Percentiles rank a stretch among this genome's conserved stretches.
phyloP scores from a whole-genome alignment of 1,140 invertebrate species.

The Atta texana region DNA sequence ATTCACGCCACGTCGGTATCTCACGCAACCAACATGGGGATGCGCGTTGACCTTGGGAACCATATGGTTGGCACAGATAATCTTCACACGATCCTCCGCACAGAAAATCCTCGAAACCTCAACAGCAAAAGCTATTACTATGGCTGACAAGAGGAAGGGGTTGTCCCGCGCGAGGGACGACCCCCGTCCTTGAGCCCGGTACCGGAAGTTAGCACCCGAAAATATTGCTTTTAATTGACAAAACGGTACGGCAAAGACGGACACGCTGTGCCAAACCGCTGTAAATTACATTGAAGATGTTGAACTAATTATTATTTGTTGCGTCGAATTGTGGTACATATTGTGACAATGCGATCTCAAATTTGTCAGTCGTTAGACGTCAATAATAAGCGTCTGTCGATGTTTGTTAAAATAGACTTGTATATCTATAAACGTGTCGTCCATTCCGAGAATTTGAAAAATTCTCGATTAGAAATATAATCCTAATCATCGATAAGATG shows the following conservation, averaged over 20 bases:
- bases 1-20: conserved; percentile 59
- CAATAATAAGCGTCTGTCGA: neutral
- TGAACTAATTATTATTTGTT: conserved; percentile 3
- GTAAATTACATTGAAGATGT: conserved; percentile 51
- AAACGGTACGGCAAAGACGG: conserved; percentile 55
- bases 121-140: conserved; percentile 88
- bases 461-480: conserved; percentile 33
- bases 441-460: conserved; percentile 3
- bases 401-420: neutral
- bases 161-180: conserved; percentile 83
- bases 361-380: conserved; percentile 15
- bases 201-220: conserved; percentile 84
- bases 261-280: conserved; percentile 47
- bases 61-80: conserved; percentile 85
- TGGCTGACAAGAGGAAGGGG: conserved; percentile 87
- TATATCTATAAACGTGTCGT: conserved; percentile 23
- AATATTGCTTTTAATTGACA: conserved; percentile 84
- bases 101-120: conserved; percentile 85
- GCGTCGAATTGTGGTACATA: neutral
- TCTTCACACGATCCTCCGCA: conserved; percentile 83
- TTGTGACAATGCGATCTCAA: conserved; percentile 13
- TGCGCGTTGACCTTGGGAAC: conserved; percentile 84
- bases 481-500: neutral
- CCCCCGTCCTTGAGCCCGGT: conserved; percentile 84
- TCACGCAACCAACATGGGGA: conserved; percentile 69